phyloP scores from a whole-genome alignment of 2,113 vertebrate species.

The Salvelinus sp. region DNA sequence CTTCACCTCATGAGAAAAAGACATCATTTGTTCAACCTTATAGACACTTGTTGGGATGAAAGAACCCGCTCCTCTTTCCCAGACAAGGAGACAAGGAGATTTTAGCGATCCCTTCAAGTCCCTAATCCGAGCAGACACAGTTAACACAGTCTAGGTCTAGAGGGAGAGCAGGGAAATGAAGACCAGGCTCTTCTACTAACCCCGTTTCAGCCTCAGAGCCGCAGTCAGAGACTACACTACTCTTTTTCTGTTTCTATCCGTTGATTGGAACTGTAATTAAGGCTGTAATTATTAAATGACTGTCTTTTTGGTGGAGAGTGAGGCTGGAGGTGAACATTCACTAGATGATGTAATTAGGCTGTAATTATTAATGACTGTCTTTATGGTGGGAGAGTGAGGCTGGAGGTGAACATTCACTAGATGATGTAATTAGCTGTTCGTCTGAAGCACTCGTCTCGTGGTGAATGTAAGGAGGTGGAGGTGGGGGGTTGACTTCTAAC shows the following conservation, averaged over 20 bases:
- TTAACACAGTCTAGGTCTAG: constrained; percentile 14
- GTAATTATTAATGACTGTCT: no score
- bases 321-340: constrained; percentile 43
- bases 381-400: constrained; percentile 27
- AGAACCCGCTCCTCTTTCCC: constrained; percentile 2
- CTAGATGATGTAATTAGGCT: no score
- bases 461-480: not conserved
- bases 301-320: constrained; percentile 41
- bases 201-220: constrained; percentile 53
- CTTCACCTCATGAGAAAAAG: not conserved
- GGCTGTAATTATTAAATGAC: constrained; percentile 65
- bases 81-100: constrained; percentile 30
- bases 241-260: constrained; percentile 46
- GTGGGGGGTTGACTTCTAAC: not conserved
- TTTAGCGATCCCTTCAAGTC: constrained; percentile 23
- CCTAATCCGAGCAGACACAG: constrained; percentile 60
- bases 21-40: not conserved
- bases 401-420: constrained; percentile 46
- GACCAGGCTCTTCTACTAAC: constrained; percentile 34
- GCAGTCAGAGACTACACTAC: constrained; percentile 12
- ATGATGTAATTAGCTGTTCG: constrained; percentile 64
- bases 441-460: constrained; percentile 18
- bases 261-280: constrained; percentile 56
- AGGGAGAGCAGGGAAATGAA: constrained; percentile 41
- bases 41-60: constrained; percentile 1